Evolutionary conservation across 92 coral and sea anemone species (phyloP).

Genomic region (Umimayanthus chanpuru): DNA sequence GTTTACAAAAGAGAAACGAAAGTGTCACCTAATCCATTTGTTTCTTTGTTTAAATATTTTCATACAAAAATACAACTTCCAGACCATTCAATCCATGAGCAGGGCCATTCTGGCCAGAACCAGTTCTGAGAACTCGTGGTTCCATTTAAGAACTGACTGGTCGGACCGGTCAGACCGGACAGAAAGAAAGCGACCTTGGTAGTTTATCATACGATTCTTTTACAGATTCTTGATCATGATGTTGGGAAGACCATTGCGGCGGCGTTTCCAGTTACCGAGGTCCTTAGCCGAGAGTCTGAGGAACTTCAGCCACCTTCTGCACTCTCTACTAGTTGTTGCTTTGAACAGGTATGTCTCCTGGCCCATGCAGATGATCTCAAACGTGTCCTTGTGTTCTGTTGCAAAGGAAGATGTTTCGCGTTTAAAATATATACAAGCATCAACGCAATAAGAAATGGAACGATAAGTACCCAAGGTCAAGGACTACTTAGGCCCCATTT

Average conservation of each 20-base stretch:
- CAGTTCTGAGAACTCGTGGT: too few species aligned
- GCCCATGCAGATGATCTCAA: conserved; percentile 81
- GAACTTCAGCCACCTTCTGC: conserved; percentile 86
- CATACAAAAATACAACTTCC: too few species aligned
- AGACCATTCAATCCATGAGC: too few species aligned
- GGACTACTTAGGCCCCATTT: too few species aligned
- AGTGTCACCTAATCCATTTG: too few species aligned
- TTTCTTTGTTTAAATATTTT: too few species aligned
- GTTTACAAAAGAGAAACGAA: too few species aligned
- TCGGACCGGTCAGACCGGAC: too few species aligned
- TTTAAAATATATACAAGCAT: neutral
- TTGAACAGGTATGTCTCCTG: conserved; percentile 82
- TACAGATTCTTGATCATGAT: conserved; percentile 89
- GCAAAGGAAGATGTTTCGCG: neutral
- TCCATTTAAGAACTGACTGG: too few species aligned
- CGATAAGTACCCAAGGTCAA: too few species aligned
- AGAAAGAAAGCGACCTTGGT: neutral
- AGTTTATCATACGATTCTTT: neutral
- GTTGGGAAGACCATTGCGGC: conserved; percentile 95
- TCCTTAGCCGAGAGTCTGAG: conserved; percentile 81
- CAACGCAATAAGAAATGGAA: too few species aligned
- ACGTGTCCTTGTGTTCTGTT: conserved; percentile 83
- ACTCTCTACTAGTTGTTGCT: conserved; percentile 70
- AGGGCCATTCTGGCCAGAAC: too few species aligned
- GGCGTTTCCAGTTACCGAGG: conserved; percentile 86